Evolutionary conservation across 2,888 invertebrate species (phyloP), one percentile per base, ranked within the genome.

Genomic region (Lagria hirta): DNA sequence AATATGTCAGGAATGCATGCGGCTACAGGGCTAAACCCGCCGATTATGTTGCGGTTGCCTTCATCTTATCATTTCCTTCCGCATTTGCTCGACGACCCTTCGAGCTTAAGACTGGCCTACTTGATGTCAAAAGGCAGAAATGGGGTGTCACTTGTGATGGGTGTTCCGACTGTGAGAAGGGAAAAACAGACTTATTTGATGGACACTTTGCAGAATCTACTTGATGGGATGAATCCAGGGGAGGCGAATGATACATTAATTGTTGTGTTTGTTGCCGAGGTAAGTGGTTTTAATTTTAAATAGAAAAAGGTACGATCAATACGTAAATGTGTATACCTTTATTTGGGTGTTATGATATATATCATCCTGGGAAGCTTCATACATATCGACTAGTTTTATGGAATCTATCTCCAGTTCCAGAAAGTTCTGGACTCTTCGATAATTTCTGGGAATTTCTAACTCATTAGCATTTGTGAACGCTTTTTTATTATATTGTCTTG

Each of bases 91-190:
- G 84, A 84, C 50, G 84, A 88, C 65, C 84, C 86, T 0, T 75
- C 80, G 49, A 88, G 88, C 58, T 72, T 93, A 38, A 77, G 83
- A 41, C 89, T 94, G 1, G 86, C 87, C 5, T 87, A 84, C 68
- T 77, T 86, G 56, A 76, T 90, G 68, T 86, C 85, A 17, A 83
- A 82, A 49, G 84, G 83, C 2, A 77, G 88, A 41, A 76, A 77
- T 4, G 86, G 86, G 52, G 88, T 87, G 0, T 86, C 89, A 30
- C 78, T 93, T 47, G 89, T 94, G 1, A 75, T 95, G 29, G 96
- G 92, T 0, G 79, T 96, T 48, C 95, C 95, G 0, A 95, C 95
- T 0, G 93, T 96, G 3, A 85, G 84, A 58, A 75, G 96, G 23
- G 89, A 91, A 52, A 88, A 89, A 56, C 90, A 93, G 63, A 86